Conservation (phyloP, 2,797 vertebrate species). For the Sebastes diaconus region DNA sequence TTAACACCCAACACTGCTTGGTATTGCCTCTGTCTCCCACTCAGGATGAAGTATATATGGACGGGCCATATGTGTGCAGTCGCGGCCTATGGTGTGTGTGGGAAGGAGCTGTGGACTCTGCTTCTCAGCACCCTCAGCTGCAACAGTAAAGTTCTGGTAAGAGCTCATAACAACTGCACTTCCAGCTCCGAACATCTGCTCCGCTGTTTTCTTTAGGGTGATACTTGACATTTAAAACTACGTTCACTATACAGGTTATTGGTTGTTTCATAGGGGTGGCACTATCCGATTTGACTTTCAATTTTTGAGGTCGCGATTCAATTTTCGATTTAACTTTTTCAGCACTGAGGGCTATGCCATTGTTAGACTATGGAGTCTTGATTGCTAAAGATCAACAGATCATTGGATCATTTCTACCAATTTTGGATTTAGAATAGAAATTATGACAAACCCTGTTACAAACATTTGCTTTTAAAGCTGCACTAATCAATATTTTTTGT, state of each 20-base stretch:
- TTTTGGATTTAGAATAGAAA: not conserved
- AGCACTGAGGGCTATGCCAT: not conserved
- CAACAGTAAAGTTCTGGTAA: conserved; percentile 84
- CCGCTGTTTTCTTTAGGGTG: not conserved
- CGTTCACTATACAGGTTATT: not conserved
- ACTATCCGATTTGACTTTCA: not conserved
- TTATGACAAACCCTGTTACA: not conserved
- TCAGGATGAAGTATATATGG: conserved; percentile 98
- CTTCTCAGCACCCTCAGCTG: conserved; percentile 81
- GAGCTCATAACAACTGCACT: not conserved
- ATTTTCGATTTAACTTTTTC: not conserved
- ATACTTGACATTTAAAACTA: not conserved
- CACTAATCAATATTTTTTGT: not conserved
- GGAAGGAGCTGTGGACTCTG: conserved; percentile 87
- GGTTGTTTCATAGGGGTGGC: not conserved
- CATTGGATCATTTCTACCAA: too few species aligned
- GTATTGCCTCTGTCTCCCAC: not conserved
- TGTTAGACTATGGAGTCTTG: too few species aligned
- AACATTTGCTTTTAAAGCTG: not conserved
- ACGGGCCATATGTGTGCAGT: conserved; percentile 96
- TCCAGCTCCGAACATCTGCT: not conserved
- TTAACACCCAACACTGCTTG: not conserved
- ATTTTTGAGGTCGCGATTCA: too few species aligned
- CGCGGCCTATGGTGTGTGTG: conserved; percentile 93
- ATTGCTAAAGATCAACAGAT: too few species aligned